Evolutionary conservation across 2,888 invertebrate species (phyloP), one percentile per base, ranked within the genome.

Genomic region (Xestia rhomboidea): DNA sequence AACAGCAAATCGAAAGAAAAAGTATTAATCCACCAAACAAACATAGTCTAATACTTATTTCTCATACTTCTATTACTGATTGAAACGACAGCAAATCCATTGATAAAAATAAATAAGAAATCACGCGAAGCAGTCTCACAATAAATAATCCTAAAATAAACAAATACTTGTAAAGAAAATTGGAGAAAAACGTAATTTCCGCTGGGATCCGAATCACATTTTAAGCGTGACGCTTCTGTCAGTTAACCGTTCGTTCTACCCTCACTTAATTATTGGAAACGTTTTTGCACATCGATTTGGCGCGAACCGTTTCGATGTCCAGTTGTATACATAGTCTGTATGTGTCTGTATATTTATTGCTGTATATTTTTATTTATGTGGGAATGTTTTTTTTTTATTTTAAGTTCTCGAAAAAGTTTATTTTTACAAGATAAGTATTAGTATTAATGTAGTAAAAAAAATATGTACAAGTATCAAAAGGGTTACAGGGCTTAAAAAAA

Each of bases 131-230:
- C 27, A 60, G 68, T 27, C 79, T 64, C 67, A 79, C 68, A 85
- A 79, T 81, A 87, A 73, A 80, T 80, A 84, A 77, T 79, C 67
- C 81, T 81, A 46, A 84, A 83, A 82, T 77, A 87, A 83, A 81
- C 68, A 85, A 78, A 73, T 82, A 77, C 76, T 83, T 80, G 68
- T 75, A 27, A 85, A 84, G 82, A 82, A 86, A 89, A 88, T 87
- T 87, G 85, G 81, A 80, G 87, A 82, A 89, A 88, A 84, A 85
- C 69, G 86, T 87, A 87, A 90, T 91, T 90, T 91, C 90, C 91
- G 87, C 63, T 79, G 82, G 85, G 88, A 71, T 81, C 78, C 70
- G 77, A 86, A 87, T 88, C 82, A 83, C 85, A 84, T 87, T 88
- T 89, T 83, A 81, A 85, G 84, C 77, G 85, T 88, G 76, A 84